Base-by-base conservation (phyloP, 2,797 vertebrate genomes). In the Argentina silus region DNA sequence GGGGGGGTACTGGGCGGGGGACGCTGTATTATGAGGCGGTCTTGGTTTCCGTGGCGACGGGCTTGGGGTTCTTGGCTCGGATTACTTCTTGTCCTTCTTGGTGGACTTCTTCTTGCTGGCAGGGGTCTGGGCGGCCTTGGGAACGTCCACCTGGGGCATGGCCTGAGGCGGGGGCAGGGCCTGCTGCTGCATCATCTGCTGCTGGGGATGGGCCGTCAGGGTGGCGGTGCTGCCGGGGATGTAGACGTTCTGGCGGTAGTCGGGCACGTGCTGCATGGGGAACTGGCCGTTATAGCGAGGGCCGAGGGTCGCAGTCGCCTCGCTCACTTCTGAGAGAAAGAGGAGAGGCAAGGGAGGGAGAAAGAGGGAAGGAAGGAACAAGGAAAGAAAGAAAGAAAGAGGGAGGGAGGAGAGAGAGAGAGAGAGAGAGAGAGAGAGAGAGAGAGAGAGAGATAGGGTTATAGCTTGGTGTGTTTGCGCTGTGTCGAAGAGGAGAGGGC, bases 181-280 rank as follows among this genome's bases (percentile, higher is more conserved):
- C 79, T 86, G 95, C 43, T 86, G 85, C 2, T 76, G 77, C 21
- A 76, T 73, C 65, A 21, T 36, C 73, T 95, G 95, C 81, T 93
- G 88, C 1, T 89, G 89, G 0, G 93, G 91, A 0, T 91, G 95
- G 84, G 84, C 83, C n/a, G 93, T 93, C 72, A 96, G 94, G 0
- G 95, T 96, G 78, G 95, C 93, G 0, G 95, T 96, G 85, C 95
- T 95, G 72, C 95, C 95, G 0, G 95, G 95, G 89, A 96, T 96
- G 89, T 96, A 96, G 82, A 96, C 94, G 0, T 96, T 96, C 88
- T 96, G 95, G 71, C 95, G 91, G 87, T 95, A 96, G 79, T 96
- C 95, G 0, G 95, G 94, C 63, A 95, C 94, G 0, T 96, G 94
- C 80, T 95, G 95, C 78, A 95, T 87, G 61, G 94, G 94, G 85